phyloP scores from a whole-genome alignment of 2,888 invertebrate species.

The Embidobia sp. region DNA sequence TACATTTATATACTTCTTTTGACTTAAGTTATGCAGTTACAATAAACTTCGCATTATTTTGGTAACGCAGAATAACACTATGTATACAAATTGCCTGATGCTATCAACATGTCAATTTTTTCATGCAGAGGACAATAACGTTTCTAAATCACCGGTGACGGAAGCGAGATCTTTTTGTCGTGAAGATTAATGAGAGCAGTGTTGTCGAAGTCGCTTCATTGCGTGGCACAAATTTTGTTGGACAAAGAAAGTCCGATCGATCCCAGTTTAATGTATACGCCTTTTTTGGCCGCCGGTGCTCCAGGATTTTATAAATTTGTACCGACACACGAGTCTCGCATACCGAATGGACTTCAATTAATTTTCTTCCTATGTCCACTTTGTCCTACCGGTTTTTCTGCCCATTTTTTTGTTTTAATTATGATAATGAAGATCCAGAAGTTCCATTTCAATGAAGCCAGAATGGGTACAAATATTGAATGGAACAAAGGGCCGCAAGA shows the following conservation, averaged over 20 bases:
- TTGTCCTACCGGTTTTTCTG: too few relatives aligned
- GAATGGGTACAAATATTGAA: neutral
- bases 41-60: too few relatives aligned
- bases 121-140: too few relatives aligned
- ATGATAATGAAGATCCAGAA: neutral
- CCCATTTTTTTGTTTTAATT: slow-evolving; percentile 11
- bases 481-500: slow-evolving; percentile 1
- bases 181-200: slow-evolving; percentile 9
- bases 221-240: slow-evolving; percentile 14
- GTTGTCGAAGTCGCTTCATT: slow-evolving; percentile 1
- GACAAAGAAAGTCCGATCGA: slow-evolving; percentile 32
- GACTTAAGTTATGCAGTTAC: too few relatives aligned
- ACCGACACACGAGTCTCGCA: slow-evolving; percentile 6
- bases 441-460: slow-evolving; percentile 19
- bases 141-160: neutral
- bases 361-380: slow-evolving; percentile 21
- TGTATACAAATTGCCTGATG: too few relatives aligned
- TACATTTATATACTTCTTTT: too few relatives aligned
- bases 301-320: slow-evolving; percentile 24
- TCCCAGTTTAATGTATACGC: slow-evolving; percentile 18
- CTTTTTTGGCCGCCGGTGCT: slow-evolving; percentile 13
- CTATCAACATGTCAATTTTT: too few relatives aligned
- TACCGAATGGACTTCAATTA: slow-evolving; percentile 12
- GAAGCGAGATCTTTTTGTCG: slow-evolving; percentile 3
- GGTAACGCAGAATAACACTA: too few relatives aligned